Evolutionary conservation across 2,797 vertebrate species (phyloP), one percentile per base, ranked within the genome.

Genomic region (Platyrinchus mystaceus): DNA sequence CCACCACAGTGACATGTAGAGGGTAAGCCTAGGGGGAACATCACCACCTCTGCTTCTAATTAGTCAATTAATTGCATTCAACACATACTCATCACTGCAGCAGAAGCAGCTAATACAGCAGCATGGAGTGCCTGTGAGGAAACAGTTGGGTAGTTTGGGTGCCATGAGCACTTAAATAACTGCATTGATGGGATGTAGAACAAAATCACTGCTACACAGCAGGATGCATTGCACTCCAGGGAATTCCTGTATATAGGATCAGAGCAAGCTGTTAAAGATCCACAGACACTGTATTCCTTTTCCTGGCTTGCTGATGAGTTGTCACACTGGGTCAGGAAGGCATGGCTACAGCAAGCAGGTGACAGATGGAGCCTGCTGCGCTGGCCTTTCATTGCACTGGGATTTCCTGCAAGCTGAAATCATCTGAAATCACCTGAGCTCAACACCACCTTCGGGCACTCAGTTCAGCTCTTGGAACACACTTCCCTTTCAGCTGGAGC

Each of bases 211-310:
- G 50, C 63, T 69, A 59, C 84, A 84, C 77, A 82, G 59, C 28
- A 30, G 5, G 69, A 69, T 75, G 73, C 85, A 47, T 55, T 53
- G 46, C 50, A 58, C 81, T 68, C 69, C 80, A 59, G 69, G 55
- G 87, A 80, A 73, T 76, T 89, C 70, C 89, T 76, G 37, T 28
- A 32, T 21, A 44, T 19, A 9, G 56, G 71, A 67, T 55, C 46
- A 87, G 46, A 84, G n/a, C 92, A 93, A 82, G 44, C 55, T 78
- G 69, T 68, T 66, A 81, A 73, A 84, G 44, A 60, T 49, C 46
- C 7, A 1, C 28, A 52, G 55, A 17, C 0, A 0, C 16, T 17
- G 22, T 44, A 16, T 49, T 59, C 16, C 20, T 66, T 92, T 58
- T 78, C 84, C 76, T 82, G 59, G 21, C 82, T 74, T 20, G 13